Evolutionary conservation across 2,113 vertebrate genomes (phyloP).

Genomic region (Datnioides undecimradiatus): DNA sequence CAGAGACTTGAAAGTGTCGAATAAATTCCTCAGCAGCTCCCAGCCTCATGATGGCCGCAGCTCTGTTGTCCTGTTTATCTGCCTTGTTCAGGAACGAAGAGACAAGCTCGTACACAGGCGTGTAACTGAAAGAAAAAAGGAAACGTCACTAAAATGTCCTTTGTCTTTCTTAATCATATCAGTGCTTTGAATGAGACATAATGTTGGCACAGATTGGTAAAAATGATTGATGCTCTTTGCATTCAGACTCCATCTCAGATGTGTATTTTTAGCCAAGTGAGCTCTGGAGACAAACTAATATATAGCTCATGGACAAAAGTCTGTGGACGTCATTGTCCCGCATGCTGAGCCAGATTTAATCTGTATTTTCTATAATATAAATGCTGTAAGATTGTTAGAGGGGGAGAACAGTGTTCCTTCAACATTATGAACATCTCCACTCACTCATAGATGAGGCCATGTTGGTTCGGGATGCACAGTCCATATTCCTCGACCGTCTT

Average conservation of each 20-base stretch:
- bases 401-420: neutral
- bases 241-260: neutral
- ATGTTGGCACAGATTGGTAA: too few species aligned
- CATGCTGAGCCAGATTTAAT: too few species aligned
- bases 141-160: neutral
- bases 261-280: neutral
- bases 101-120: conserved; percentile 78
- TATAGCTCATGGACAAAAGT: neutral
- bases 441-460: conserved; percentile 59
- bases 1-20: conserved; percentile 72
- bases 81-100: conserved; percentile 82
- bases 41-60: conserved; percentile 85
- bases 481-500: neutral
- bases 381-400: neutral
- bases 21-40: conserved; percentile 83
- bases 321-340: neutral
- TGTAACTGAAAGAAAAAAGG: conserved; percentile 77
- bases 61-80: conserved; percentile 78
- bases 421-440: neutral
- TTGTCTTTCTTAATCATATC: too few species aligned
- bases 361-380: neutral
- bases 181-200: neutral
- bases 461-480: neutral
- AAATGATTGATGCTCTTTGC: neutral
- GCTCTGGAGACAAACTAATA: neutral